phyloP scores from a whole-genome alignment of 2,888 invertebrate genomes.

The Diarsia brunnea region DNA sequence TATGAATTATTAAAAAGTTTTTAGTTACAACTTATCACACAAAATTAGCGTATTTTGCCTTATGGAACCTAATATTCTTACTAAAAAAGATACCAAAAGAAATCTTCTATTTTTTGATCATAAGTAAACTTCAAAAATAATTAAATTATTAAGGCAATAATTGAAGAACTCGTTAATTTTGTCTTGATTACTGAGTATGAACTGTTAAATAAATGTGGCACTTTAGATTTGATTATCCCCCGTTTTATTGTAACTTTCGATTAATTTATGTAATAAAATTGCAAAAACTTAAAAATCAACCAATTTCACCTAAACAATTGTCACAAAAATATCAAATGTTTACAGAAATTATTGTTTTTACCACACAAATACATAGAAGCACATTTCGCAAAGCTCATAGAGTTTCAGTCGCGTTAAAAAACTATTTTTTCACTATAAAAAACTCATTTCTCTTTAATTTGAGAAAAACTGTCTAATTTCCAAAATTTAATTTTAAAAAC shows the following conservation, averaged over 20 bases:
- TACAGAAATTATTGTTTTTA: neutral
- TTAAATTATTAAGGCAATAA: neutral
- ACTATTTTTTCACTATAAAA: conserved; percentile 2
- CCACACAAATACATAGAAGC: conserved; percentile 8
- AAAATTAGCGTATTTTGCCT: neutral
- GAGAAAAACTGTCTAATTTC: neutral
- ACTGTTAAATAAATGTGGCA: neutral
- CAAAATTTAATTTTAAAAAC: neutral
- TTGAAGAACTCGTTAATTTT: neutral
- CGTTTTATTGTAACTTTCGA: neutral
- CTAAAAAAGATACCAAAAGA: neutral
- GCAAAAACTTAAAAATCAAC: neutral
- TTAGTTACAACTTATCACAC: neutral
- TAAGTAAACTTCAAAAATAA: neutral
- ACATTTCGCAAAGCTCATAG: conserved; percentile 58
- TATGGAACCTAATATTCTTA: neutral
- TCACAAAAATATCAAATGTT: neutral
- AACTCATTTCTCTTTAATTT: no score
- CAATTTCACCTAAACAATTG: neutral
- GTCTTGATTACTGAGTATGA: neutral
- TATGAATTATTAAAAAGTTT: neutral
- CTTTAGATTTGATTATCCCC: neutral
- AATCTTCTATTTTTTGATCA: neutral
- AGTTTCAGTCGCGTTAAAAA: conserved; percentile 56
- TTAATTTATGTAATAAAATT: no score